Conservation (phyloP, 64 coral and sea anemone species). For the Actinia equina region DNA sequence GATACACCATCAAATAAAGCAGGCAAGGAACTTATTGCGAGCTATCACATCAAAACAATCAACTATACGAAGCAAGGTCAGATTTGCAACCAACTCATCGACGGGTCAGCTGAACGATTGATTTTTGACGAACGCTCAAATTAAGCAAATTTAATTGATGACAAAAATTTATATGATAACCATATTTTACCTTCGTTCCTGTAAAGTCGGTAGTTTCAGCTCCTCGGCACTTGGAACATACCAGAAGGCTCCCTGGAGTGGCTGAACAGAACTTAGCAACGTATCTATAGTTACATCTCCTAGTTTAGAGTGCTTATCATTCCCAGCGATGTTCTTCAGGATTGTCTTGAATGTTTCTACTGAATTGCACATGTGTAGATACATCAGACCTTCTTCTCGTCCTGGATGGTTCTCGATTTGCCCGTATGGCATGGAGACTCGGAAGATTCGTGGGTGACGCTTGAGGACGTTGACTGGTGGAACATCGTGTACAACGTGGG, state of each 20-base stretch:
- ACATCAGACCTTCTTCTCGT: constrained; percentile 62
- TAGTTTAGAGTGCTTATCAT: constrained; percentile 31
- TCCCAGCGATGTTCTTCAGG: constrained; percentile 61
- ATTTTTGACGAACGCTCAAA: no score
- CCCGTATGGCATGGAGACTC: constrained; percentile 70
- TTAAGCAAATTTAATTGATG: no score
- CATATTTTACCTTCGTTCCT: constrained; percentile 47
- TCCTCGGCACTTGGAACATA: constrained; percentile 85
- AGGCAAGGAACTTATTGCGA: no score
- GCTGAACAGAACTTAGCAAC: constrained; percentile 68
- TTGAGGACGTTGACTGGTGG: constrained; percentile 32
- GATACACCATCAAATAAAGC: no score
- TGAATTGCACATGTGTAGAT: constrained; percentile 61
- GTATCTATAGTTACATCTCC: constrained; percentile 66
- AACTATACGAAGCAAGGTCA: no score
- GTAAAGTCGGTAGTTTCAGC: constrained; percentile 33
- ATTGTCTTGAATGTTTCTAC: constrained; percentile 54
- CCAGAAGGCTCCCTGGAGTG: constrained; percentile 67
- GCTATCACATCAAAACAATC: no score
- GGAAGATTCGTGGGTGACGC: constrained; percentile 52
- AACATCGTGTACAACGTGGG: constrained; percentile 49
- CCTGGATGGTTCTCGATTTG: constrained; percentile 18
- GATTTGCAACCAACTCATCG: no score
- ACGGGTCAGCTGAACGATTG: no score
- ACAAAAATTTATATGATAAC: no score